phyloP scores from a whole-genome alignment of 2,888 invertebrate species.

The Acronicta alni region DNA sequence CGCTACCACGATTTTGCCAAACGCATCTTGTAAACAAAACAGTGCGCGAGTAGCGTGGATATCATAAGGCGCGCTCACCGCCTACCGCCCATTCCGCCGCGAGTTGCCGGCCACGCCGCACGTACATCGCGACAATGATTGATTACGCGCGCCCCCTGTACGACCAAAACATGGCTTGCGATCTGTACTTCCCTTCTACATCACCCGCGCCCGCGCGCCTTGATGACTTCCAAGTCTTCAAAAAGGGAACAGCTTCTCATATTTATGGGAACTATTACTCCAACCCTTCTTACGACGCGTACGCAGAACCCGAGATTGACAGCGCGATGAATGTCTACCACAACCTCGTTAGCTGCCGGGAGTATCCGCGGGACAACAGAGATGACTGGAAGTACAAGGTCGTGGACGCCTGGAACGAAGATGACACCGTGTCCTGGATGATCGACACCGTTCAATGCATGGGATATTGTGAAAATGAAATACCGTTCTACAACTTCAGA shows the following conservation, averaged over 20 bases:
- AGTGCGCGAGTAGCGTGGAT: conserved; percentile 67
- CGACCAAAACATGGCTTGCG: conserved; percentile 82
- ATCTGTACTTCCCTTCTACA: conserved; percentile 74
- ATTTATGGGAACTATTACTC: conserved; percentile 81
- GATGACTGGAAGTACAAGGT: conserved; percentile 88
- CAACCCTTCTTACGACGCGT: conserved; percentile 75
- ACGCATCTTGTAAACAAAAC: conserved; percentile 79
- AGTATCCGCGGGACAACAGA: conserved; percentile 70
- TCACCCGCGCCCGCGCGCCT: conserved; percentile 82
- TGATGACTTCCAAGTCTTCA: conserved; percentile 86
- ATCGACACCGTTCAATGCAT: conserved; percentile 76
- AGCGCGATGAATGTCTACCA: conserved; percentile 79
- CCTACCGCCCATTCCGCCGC: conserved; percentile 72
- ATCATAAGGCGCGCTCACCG: conserved; percentile 66
- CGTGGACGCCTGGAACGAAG: conserved; percentile 87
- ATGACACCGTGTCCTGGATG: conserved; percentile 89
- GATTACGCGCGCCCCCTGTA: conserved; percentile 83
- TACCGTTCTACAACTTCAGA: conserved; percentile 82
- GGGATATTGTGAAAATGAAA: conserved; percentile 79
- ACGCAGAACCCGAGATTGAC: conserved; percentile 79
- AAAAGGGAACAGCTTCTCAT: conserved; percentile 78
- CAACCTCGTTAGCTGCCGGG: conserved; percentile 77
- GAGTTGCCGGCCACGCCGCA: conserved; percentile 70
- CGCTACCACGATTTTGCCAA: conserved; percentile 35
- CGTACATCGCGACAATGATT: conserved; percentile 77